Evolutionary conservation across 2,113 vertebrate species (phyloP).

Genomic region (Elanoides forficatus): DNA sequence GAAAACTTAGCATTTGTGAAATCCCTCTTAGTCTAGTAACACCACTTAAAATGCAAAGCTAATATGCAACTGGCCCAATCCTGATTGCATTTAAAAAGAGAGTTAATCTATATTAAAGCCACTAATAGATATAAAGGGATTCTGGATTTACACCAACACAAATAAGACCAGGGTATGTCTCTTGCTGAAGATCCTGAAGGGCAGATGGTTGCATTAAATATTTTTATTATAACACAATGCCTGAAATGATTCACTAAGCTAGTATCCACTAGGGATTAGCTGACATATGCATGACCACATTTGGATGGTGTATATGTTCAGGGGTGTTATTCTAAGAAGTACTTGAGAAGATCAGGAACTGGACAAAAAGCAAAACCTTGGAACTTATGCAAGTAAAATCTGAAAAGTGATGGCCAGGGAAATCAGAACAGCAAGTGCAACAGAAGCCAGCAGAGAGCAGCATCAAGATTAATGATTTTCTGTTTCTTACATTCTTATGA

Average conservation of each 20-base stretch:
- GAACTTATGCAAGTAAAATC: not conserved
- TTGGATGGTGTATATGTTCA: not conserved
- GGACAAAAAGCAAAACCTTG: not conserved
- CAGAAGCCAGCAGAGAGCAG: not conserved
- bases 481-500: not conserved
- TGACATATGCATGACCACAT: not conserved
- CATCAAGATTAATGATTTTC: not conserved
- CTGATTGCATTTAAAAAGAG: not conserved
- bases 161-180: not conserved
- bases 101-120: not conserved
- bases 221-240: not conserved
- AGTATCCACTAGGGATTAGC: not conserved
- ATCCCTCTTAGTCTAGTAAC: not conserved
- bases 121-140: not conserved
- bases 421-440: not conserved
- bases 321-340: not conserved
- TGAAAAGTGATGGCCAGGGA: not conserved
- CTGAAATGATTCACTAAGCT: not conserved
- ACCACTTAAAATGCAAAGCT: not conserved
- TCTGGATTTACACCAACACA: not conserved
- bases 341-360: not conserved
- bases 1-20: not conserved
- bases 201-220: not conserved
- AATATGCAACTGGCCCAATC: not conserved
- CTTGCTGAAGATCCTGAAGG: not conserved